Evolutionary conservation across 1,140 invertebrate species (phyloP), one percentile per base, ranked within the genome.

Genomic region (Calosoma granatense): DNA sequence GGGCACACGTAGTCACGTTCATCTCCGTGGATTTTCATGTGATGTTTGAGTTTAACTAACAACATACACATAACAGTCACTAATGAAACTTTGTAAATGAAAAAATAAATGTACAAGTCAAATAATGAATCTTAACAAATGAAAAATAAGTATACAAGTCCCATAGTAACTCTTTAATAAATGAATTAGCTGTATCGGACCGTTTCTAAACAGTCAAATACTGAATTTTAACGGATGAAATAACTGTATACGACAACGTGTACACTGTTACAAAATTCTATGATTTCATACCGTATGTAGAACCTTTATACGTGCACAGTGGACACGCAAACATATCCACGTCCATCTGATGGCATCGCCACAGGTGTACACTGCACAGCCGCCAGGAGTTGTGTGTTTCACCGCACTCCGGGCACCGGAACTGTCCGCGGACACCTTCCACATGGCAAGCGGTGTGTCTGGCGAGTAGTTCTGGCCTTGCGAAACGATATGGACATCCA

Each of bases 271-370:
- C n/a, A n/a, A n/a, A n/a, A n/a, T n/a, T n/a, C n/a, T n/a, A n/a
- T n/a, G n/a, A n/a, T n/a, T n/a, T n/a, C n/a, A n/a, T n/a, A 47
- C 41, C 41, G 17, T 4, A 47, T 11, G 41, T 47, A 47, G 41
- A 47, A 4, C 41, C 41, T 47, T 47, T 47, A 47, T 12, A 47
- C 9, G 72, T 70, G 59, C 84, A 87, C 41, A 78, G 70, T 20
- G 81, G 76, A 68, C 86, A 88, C 9, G 75, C 71, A 47, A 83
- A 72, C 12, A 87, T 66, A 63, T 85, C 85, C 59, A 81, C 74
- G 67, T 87, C 83, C 21, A 80, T 69, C 61, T 79, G 70, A 70
- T 88, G 86, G 1, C 71, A 69, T 61, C 81, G 81, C 82, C 84
- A 87, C 56, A 88, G 66, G 70, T 88, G 86, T 58, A 78, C 69